A percentile compares a stretch with the other conserved stretches of the same genome.
Conservation (phyloP, 2,888 invertebrate species). For the Callyntrura sp. region DNA sequence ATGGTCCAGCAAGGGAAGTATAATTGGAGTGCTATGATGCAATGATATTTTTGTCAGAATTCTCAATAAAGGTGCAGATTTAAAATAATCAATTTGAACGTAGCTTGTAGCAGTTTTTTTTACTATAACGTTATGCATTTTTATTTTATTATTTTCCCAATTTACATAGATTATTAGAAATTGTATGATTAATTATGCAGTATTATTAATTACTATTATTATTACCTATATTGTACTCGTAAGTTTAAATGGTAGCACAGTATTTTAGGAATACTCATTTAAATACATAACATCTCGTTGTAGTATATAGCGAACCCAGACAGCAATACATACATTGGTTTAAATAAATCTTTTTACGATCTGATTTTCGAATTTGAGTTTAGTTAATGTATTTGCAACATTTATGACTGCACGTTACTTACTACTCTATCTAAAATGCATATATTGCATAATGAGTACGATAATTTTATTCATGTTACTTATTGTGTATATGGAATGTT, state of each 20-base stretch:
- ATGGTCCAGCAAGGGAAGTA: no score
- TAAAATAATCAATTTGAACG: no score
- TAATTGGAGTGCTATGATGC: no score
- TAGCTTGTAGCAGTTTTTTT: no score
- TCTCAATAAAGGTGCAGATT: no score
- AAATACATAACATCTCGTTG: conserved; percentile 24
- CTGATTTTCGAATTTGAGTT: background rate
- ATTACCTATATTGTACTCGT: no score
- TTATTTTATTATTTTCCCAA: conserved; percentile 13
- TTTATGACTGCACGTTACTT: background rate
- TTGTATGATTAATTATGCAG: background rate
- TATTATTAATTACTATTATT: no score
- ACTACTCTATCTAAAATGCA: background rate
- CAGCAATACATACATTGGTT: background rate
- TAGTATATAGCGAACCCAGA: no score
- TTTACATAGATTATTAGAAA: conserved; percentile 9
- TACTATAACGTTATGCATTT: conserved; percentile 44
- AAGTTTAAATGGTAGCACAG: no score
- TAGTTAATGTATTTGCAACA: background rate
- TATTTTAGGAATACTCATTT: background rate
- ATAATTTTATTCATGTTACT: background rate
- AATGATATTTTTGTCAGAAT: no score
- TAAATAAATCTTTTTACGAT: conserved; percentile 3
- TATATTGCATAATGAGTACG: background rate
- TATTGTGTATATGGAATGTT: conserved; percentile 11